These are phyloP conservation scores for Caenorhabditis doughertyi DNA, from an alignment of 2,888 invertebrate genomes.

Conservation along the genomic window DNA sequence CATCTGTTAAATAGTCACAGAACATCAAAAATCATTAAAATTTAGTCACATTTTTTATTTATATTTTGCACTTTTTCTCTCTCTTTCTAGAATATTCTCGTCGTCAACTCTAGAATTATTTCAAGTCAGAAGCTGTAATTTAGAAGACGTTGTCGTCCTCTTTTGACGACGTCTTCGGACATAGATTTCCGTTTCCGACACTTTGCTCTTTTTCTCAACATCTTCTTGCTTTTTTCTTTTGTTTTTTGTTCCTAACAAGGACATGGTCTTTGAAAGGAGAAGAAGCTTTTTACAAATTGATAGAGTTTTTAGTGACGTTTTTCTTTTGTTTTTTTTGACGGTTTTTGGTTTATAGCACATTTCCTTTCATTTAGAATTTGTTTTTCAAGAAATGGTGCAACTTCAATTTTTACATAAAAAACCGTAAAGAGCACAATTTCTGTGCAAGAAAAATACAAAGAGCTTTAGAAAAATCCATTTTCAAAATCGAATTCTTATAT, in stretches of 20 bases:
- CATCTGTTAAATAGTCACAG: conserved; percentile 8
- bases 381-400: no score
- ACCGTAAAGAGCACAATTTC: no score
- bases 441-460: no score
- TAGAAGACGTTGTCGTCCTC: conserved; percentile 12
- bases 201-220: conserved; percentile 13
- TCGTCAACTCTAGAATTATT: background rate
- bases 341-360: no score
- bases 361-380: no score
- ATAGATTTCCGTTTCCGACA: conserved; percentile 41
- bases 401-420: no score
- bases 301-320: background rate
- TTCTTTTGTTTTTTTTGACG: background rate
- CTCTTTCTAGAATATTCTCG: background rate
- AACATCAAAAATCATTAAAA: background rate
- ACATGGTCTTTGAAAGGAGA: background rate
- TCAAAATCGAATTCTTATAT: no score
- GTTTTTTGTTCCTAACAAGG: conserved; percentile 19
- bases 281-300: conserved; percentile 19
- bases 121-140: conserved; percentile 18
- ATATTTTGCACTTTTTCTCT: conserved; percentile 9
- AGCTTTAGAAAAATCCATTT: no score
- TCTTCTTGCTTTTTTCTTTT: conserved; percentile 2
- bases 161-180: background rate
- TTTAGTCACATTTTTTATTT: conserved; percentile 26